Base-by-base conservation (phyloP, 2,797 vertebrate species). In the Octomys mimax region DNA sequence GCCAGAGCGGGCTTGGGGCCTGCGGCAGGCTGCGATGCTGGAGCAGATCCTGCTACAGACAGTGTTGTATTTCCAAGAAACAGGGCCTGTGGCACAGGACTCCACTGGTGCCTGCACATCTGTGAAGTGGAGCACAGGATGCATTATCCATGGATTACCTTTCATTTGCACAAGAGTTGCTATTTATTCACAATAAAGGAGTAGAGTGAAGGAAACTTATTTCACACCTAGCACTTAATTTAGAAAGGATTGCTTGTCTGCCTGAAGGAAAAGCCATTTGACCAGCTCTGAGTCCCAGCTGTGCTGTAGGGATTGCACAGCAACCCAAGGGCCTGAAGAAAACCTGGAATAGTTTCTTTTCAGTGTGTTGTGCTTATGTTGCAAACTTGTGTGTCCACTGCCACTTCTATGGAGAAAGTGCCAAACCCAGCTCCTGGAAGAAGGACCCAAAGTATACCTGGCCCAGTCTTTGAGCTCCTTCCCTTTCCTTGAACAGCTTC, bases 201-300 rank as follows among this genome's bases (percentile, higher is more conserved):
- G 68, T 75, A 91, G 42, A 73, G 57, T 96, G 97, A 94, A 39
- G 3, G 92, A 97, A 28, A 80, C 75, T 91, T 94, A 81, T 95
- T 89, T 97, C 94, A 91, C 96, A 97, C 97, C 95, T 98, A 97
- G 91, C 68, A 94, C 98, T 98, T 97, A 94, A 98, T 98, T 98
- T 98, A 97, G 95, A 95, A 88, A 71, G 85, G 84, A 92, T 98
- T 95, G 39, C 91, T 92, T 89, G 68, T 87, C 64, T 0, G 4
- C 87, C 96, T 94, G 71, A 96, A 96, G 95, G 96, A 88, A 97
- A 98, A 97, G 66, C 95, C 93, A 87, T 95, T 81, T 95, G 95
- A 96, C 89, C 5, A 1, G 21, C 3, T 0, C 7, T 19, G 66
- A 46, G 84, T 33, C 22, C 75, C 61, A 59, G 94, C 71, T 80